Percentiles rank a stretch among this genome's conserved stretches.
Conservation (phyloP, 1,140 invertebrate genomes). For the Portunus trituberculatus region DNA sequence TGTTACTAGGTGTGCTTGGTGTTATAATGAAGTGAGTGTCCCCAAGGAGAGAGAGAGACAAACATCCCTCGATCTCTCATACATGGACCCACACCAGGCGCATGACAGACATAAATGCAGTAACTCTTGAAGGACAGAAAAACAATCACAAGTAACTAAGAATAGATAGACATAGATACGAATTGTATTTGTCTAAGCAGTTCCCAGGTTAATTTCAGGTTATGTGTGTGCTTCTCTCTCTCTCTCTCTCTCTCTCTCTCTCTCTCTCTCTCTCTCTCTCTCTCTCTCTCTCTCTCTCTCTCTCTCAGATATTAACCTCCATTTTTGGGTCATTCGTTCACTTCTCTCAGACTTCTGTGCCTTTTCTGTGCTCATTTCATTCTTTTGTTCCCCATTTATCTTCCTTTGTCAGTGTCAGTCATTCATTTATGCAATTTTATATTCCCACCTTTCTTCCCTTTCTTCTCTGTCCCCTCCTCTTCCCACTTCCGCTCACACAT, state of each 20-base stretch:
- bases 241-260: conserved; percentile 27
- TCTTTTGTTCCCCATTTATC: background rate
- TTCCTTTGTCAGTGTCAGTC: background rate
- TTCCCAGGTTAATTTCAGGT: background rate
- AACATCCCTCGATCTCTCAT: background rate
- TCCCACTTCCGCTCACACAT: background rate
- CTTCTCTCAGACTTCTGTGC: background rate
- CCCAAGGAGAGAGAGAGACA: background rate
- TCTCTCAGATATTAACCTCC: background rate
- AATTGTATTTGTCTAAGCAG: background rate
- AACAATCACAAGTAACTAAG: background rate
- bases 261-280: conserved; percentile 2
- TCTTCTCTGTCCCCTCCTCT: background rate
- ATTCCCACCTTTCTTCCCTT: no score
- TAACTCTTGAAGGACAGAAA: background rate
- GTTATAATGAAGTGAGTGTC: background rate
- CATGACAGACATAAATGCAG: background rate
- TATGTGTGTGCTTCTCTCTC: conserved; percentile 25
- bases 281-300: conserved; percentile 32
- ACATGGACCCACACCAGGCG: background rate
- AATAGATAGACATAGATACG: background rate
- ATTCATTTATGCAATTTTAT: background rate
- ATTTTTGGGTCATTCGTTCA: no score
- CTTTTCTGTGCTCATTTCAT: background rate
- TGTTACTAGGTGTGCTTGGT: no score